These are phyloP conservation scores for Sialis fuliginosa DNA, from an alignment of 2,888 invertebrate genomes.

Conservation along the genomic window DNA sequence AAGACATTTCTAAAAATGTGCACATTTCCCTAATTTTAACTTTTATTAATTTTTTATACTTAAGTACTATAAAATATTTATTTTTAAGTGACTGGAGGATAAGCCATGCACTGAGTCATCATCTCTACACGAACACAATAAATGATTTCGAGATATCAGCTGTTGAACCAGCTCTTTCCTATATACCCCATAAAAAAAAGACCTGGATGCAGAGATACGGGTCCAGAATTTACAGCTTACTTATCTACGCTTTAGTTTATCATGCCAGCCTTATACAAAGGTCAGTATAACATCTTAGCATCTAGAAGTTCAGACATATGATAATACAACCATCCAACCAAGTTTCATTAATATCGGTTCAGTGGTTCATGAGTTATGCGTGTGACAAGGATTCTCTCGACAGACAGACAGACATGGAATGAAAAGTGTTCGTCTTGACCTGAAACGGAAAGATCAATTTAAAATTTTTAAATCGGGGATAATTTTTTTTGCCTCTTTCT, in stretches of 20 bases:
- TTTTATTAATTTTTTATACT: not conserved
- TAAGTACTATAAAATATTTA: not conserved
- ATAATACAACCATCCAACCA: too few relatives aligned
- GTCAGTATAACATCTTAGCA: not conserved
- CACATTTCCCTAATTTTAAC: not conserved
- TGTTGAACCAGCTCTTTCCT: slow-evolving; percentile 47
- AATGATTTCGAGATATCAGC: slow-evolving; percentile 54
- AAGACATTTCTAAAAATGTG: not conserved
- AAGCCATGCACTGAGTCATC: slow-evolving; percentile 60
- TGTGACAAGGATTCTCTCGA: too few relatives aligned
- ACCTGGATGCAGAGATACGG: slow-evolving; percentile 30
- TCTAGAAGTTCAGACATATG: too few relatives aligned
- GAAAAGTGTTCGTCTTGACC: too few relatives aligned
- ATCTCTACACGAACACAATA: slow-evolving; percentile 58
- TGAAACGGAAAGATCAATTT: too few relatives aligned
- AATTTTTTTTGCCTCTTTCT: too few relatives aligned
- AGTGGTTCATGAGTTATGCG: too few relatives aligned
- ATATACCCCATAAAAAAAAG: slow-evolving; percentile 37
- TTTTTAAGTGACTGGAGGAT: slow-evolving; percentile 49
- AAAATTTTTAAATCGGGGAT: too few relatives aligned
- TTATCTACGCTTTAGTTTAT: slow-evolving; percentile 11
- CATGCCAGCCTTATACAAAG: not conserved
- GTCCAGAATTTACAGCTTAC: slow-evolving; percentile 32
- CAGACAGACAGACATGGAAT: too few relatives aligned
- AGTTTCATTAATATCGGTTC: too few relatives aligned